Base-by-base conservation (phyloP, 2,113 vertebrate genomes). In the Oplegnathus fasciatus region DNA sequence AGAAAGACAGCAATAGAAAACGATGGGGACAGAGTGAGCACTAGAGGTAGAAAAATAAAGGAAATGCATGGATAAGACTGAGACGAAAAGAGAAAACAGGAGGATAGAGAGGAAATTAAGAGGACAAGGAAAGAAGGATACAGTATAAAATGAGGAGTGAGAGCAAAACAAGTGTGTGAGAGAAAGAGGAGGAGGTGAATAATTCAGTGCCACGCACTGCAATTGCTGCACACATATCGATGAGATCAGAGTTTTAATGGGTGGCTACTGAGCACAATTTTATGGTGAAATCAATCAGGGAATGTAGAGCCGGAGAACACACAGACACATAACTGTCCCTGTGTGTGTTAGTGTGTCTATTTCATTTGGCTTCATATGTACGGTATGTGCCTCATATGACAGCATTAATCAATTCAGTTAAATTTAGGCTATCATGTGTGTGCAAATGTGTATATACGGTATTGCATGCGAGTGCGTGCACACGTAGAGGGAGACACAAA, bases 231-330 rank as follows among this genome's bases (percentile, higher is more conserved):
- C 94, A 96, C 95, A 94, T 93, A 91, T 94, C 89, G 94, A 93
- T 94, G 95, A 96, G 95, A 96, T 96, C 96, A 95, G 94, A 88
- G 89, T 93, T 97, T 97, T 96, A 97, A 97, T 95, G 96, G 96
- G 91, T 93, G 94, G 88, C 92, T 96, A 96, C 95, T 95, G 95
- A 94, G 95, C 94, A 92, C 95, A 96, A 94, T 96, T 91, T 96
- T 94, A 96, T 95, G 94, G 94, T 95, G 94, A 96, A 97, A 97
- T 97, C 96, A 96, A 96, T 97, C 96, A 96, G 86, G 88, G 91
- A 93, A 94, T 93, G 91, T 84, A 78, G 85, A 90, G 78, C 50
- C 28, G n/a, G 42, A 86, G 58, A 90, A 80, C 75, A 74, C 75
- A 82, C 71, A 82, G 52, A 83, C 73, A 87, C 75, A 40, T 26